A percentile compares a stretch with the other conserved stretches of the same genome.
Evolutionary conservation across 2,797 vertebrate species (phyloP).

Genomic region (Chelon labrosus): DNA sequence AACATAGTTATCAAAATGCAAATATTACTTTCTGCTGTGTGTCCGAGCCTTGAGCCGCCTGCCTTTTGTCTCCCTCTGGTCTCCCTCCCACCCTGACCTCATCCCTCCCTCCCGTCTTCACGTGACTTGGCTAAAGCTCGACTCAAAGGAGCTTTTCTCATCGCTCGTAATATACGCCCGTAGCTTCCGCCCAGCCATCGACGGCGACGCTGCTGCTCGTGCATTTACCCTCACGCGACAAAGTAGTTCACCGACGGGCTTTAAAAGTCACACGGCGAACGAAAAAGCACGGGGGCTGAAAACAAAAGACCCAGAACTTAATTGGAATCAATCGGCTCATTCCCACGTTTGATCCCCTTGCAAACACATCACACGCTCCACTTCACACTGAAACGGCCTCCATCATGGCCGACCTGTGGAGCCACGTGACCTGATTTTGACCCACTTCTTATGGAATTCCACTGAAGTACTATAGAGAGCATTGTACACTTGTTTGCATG

Average conservation of each 20-base stretch:
- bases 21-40: not conserved
- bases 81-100: constrained; percentile 49
- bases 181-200: constrained; percentile 30
- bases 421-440: constrained; percentile 49
- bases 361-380: constrained; percentile 70
- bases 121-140: constrained; percentile 71
- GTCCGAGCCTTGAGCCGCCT: constrained; percentile 35
- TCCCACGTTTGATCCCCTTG: constrained; percentile 75
- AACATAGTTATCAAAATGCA: not conserved
- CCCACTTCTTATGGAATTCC: constrained; percentile 67
- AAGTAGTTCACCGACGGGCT: constrained; percentile 7
- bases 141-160: constrained; percentile 76
- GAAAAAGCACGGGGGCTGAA: constrained; percentile 12
- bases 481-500: not conserved
- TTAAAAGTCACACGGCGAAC: constrained; percentile 57
- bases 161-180: constrained; percentile 31
- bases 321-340: constrained; percentile 75
- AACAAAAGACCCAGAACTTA: constrained; percentile 67
- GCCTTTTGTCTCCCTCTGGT: constrained; percentile 44
- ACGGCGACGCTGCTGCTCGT: not conserved
- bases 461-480: constrained; percentile 31
- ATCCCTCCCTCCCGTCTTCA: constrained; percentile 52
- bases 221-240: constrained; percentile 12
- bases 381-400: constrained; percentile 59
- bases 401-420: constrained; percentile 47